Evolutionary conservation across 37 sponge, comb jelly and placozoan species (phyloP).

Genomic region (Eunapius fragilis): DNA sequence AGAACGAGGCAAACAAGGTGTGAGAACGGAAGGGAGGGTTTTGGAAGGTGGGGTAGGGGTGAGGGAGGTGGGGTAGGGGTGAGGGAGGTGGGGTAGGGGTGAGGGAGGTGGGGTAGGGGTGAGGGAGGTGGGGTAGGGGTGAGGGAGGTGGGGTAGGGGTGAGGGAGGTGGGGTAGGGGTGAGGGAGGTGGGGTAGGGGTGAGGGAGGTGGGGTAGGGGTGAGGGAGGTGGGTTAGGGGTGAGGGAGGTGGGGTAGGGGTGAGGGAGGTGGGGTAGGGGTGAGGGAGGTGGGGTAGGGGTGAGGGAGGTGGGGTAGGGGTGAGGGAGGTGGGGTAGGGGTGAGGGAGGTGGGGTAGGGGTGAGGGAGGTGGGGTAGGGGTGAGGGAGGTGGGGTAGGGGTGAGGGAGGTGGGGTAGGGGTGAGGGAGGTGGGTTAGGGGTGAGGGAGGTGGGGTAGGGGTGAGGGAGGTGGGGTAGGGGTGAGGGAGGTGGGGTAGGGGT

Average conservation of each 20-base stretch:
- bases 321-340: background rate
- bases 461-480: background rate
- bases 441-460: background rate
- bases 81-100: background rate
- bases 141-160: background rate
- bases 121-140: background rate
- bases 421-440: background rate
- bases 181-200: too few species aligned
- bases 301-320: background rate
- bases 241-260: background rate
- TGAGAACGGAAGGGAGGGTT: background rate
- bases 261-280: background rate
- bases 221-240: background rate
- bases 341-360: background rate
- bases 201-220: background rate
- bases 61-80: background rate
- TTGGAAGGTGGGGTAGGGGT: background rate
- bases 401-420: background rate
- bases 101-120: background rate
- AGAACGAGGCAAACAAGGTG: conserved; percentile 28
- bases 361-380: background rate
- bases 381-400: too few species aligned
- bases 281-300: background rate
- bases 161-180: background rate
- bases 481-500: background rate